Evolutionary conservation across 2,113 vertebrate genomes (phyloP), one percentile per base, ranked within the genome.

Genomic region (Heterotilapia buettikoferi): DNA sequence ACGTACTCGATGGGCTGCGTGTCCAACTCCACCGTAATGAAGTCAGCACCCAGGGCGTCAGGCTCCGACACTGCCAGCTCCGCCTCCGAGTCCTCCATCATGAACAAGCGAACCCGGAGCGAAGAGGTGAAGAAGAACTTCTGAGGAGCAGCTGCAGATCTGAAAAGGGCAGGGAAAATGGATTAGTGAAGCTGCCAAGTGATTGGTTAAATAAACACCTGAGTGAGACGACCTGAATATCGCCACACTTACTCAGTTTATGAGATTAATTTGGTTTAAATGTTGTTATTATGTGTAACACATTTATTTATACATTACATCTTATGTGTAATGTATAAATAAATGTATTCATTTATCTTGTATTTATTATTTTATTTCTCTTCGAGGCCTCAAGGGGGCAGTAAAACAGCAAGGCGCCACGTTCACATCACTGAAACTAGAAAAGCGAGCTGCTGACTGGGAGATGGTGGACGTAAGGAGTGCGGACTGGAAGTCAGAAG

Each of bases 1-100:
- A 96, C 96, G 8, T 97, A 97, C 86, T 97, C 96, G 8, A 96
- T 96, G 82, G 96, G 96, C 92, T 97, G 96, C 10, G 96, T 96
- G 94, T 97, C 96, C 53, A 97, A 80, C 90, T 96, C 96, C 92
- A 96, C 96, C 0, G 96, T 96, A 93, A 97, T 96, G 91, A 96
- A 96, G 86, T 97, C 96, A 0, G 96, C 96, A 0, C 96, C 96
- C 61, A 97, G 92, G 6, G 94, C 93, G 3, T 96, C 96, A 1
- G 95, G 88, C 86, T 96, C 96, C 1, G 96, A 94, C 56, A 95
- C 96, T 19, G 87, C 87, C 84, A 96, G 92, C 91, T 96, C 96
- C 61, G 95, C 87, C 92, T 96, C 95, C 4, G 93, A 89, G 90
- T 96, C 96, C 87, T 96, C 96, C 95, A 96, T 97, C 59, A 38